These are phyloP conservation scores for Megalurothrips usitatus DNA, from an alignment of 2,888 invertebrate species.

Conservation along the genomic window DNA sequence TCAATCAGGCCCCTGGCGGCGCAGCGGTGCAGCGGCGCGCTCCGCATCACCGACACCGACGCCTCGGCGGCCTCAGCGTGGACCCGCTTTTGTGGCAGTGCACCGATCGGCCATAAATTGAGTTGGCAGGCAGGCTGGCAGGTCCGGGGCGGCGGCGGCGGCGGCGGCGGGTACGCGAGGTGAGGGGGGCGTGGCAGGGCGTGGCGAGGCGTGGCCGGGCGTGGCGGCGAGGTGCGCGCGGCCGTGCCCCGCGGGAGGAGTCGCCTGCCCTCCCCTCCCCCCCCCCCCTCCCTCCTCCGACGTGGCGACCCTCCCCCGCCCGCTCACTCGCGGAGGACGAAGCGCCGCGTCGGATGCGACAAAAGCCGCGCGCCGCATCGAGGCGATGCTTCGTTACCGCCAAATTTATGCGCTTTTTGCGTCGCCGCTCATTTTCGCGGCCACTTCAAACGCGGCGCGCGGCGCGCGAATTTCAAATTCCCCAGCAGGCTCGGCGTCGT, in stretches of 20 bases:
- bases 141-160: background rate
- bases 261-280: background rate
- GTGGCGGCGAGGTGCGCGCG: background rate
- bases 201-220: background rate
- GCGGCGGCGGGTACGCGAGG: background rate
- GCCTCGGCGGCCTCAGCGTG: background rate
- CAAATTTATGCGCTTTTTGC: too few relatives aligned
- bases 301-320: background rate
- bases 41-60: too few relatives aligned
- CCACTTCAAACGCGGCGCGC: too few relatives aligned
- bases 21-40: too few relatives aligned
- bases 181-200: background rate
- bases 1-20: background rate
- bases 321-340: background rate
- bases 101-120: slow-evolving; percentile 22
- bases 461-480: too few relatives aligned
- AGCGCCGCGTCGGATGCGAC: too few relatives aligned
- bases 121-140: slow-evolving; percentile 14
- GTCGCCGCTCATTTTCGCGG: too few relatives aligned
- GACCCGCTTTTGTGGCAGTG: slow-evolving; percentile 8
- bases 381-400: too few relatives aligned
- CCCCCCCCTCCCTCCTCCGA: background rate
- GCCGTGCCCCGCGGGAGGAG: background rate
- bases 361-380: too few relatives aligned
- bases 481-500: too few relatives aligned